A percentile compares a stretch with the other conserved stretches of the same genome.
phyloP scores from a whole-genome alignment of 2,888 invertebrate genomes.

The Bimastos eiseni region DNA sequence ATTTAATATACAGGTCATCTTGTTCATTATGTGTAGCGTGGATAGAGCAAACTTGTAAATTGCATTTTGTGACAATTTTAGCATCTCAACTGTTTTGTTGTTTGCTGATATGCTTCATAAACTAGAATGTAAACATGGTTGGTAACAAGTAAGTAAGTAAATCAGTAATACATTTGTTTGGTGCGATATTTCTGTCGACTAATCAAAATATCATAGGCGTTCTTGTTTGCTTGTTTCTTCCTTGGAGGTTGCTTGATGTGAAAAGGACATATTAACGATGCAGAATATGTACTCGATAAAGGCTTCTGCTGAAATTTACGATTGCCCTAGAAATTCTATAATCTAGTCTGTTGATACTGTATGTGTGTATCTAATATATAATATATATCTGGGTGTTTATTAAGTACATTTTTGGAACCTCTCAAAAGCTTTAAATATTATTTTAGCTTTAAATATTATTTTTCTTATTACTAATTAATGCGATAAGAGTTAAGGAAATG shows the following conservation, averaged over 20 bases:
- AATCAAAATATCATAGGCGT: neutral
- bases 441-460: too few relatives aligned
- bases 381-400: neutral
- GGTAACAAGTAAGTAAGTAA: neutral
- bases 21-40: neutral
- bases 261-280: neutral
- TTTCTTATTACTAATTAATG: neutral
- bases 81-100: neutral
- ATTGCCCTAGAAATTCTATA: neutral
- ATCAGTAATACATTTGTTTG: neutral
- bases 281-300: neutral
- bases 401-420: neutral
- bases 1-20: neutral
- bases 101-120: neutral
- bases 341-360: neutral
- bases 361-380: neutral
- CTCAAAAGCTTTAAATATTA: too few relatives aligned
- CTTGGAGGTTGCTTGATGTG: neutral
- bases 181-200: neutral
- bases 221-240: neutral
- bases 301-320: neutral
- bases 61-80: neutral
- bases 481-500: neutral
- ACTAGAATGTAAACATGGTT: neutral
- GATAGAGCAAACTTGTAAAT: too few relatives aligned